A percentile compares a stretch with the other conserved stretches of the same genome.
Conservation (phyloP, 2,797 vertebrate genomes). For the Coregonus sp. region DNA sequence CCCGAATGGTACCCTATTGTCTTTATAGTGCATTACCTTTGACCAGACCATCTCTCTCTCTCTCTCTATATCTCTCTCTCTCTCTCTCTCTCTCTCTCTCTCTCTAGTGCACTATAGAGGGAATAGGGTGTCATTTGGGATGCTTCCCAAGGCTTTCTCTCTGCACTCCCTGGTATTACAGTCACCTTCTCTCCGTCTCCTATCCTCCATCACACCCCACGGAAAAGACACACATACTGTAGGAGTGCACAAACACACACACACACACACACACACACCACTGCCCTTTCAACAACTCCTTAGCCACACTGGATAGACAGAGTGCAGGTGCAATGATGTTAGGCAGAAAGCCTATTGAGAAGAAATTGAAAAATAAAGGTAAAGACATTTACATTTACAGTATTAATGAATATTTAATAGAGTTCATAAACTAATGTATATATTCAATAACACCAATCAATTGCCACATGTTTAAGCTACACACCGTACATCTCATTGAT, state of each 20-base stretch:
- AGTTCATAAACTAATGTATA: not conserved
- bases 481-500: constrained; percentile 37
- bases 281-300: no score
- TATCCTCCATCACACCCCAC: not conserved
- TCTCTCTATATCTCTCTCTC: no score
- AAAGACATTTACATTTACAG: not conserved
- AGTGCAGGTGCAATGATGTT: no score
- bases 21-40: constrained; percentile 9
- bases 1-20: constrained; percentile 46
- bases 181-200: constrained; percentile 17
- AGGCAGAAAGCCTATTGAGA: no score
- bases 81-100: no score
- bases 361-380: no score
- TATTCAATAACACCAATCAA: not conserved
- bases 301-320: no score
- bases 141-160: no score
- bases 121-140: not conserved
- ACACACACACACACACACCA: no score
- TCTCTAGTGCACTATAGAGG: not conserved
- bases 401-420: not conserved
- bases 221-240: not conserved
- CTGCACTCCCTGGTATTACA: not conserved
- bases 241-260: not conserved
- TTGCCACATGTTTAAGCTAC: not conserved
- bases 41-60: not conserved